Conservation (phyloP, 2,797 vertebrate genomes). For the Todus mexicanus region DNA sequence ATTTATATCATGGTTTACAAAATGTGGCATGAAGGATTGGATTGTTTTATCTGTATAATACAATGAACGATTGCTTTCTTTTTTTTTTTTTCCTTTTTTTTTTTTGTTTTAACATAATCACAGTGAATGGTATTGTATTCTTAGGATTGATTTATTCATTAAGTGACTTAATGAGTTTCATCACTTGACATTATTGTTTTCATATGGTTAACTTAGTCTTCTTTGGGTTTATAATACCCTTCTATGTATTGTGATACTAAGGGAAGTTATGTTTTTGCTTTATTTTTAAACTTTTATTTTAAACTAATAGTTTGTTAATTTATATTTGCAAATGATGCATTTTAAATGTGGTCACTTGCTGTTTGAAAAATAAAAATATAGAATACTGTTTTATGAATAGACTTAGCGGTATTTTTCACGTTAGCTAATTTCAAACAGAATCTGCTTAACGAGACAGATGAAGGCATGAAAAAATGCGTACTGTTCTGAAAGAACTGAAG, state of each 20-base stretch:
- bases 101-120: slow-evolving; percentile 32
- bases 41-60: slow-evolving; percentile 68
- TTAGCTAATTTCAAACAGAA: not conserved
- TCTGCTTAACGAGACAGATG: not conserved
- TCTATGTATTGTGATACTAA: slow-evolving; percentile 76
- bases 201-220: slow-evolving; percentile 69
- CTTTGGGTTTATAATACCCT: slow-evolving; percentile 69
- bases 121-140: slow-evolving; percentile 54
- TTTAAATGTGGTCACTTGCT: slow-evolving; percentile 78
- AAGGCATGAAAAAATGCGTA: not conserved
- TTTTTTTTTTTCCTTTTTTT: not conserved
- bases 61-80: slow-evolving; percentile 40
- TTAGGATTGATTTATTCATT: slow-evolving; percentile 64
- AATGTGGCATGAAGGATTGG: slow-evolving; percentile 68
- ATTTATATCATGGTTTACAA: slow-evolving; percentile 69
- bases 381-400: slow-evolving; percentile 76
- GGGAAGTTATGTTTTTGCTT: slow-evolving; percentile 71
- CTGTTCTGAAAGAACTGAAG: not conserved
- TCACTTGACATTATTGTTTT: slow-evolving; percentile 61
- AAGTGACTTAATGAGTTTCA: slow-evolving; percentile 69
- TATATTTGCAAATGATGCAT: slow-evolving; percentile 79
- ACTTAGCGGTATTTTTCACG: slow-evolving; percentile 73
- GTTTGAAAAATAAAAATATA: slow-evolving; percentile 78
- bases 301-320: slow-evolving; percentile 75
- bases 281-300: slow-evolving; percentile 69